These are phyloP conservation scores for Danio kyathit DNA, from an alignment of 2,797 vertebrate genomes.

Conservation along the genomic window DNA sequence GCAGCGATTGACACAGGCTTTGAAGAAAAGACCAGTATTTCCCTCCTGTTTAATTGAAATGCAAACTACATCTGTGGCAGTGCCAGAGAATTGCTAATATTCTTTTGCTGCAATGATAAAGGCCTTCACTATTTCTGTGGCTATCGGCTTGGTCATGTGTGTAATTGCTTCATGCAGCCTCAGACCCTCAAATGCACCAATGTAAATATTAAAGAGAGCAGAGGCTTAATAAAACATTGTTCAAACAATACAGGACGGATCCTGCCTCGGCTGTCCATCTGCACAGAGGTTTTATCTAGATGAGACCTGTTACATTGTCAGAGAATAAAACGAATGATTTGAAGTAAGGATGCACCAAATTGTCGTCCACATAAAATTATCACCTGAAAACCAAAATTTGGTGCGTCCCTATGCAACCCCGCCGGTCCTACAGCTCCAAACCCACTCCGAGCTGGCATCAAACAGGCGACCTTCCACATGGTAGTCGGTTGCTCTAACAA, in stretches of 20 bases:
- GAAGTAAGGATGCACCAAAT: not conserved
- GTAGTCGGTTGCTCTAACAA: too few relatives aligned
- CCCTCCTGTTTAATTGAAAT: slow-evolving; percentile 83
- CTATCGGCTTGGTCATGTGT: slow-evolving; percentile 82
- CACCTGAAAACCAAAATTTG: too few relatives aligned
- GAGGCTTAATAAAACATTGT: slow-evolving; percentile 83
- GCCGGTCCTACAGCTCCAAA: too few relatives aligned
- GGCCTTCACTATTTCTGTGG: slow-evolving; percentile 71
- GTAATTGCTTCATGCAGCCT: slow-evolving; percentile 81
- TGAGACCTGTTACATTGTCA: slow-evolving; percentile 65
- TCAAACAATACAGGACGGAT: slow-evolving; percentile 81
- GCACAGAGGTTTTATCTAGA: slow-evolving; percentile 62
- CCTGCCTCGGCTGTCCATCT: slow-evolving; percentile 72
- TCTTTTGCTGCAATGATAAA: slow-evolving; percentile 79
- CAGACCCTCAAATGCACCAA: slow-evolving; percentile 76
- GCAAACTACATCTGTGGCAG: slow-evolving; percentile 81
- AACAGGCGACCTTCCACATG: too few relatives aligned
- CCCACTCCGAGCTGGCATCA: too few relatives aligned
- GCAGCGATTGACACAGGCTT: slow-evolving; percentile 75
- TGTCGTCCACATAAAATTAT: too few relatives aligned
- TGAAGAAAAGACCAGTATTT: slow-evolving; percentile 78
- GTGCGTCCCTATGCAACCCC: too few relatives aligned
- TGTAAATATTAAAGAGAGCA: slow-evolving; percentile 80
- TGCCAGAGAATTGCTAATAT: slow-evolving; percentile 72
- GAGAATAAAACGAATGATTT: slow-evolving; percentile 36